Conservation (phyloP, 2,888 invertebrate genomes). For the Aphidoletes aphidimyza region DNA sequence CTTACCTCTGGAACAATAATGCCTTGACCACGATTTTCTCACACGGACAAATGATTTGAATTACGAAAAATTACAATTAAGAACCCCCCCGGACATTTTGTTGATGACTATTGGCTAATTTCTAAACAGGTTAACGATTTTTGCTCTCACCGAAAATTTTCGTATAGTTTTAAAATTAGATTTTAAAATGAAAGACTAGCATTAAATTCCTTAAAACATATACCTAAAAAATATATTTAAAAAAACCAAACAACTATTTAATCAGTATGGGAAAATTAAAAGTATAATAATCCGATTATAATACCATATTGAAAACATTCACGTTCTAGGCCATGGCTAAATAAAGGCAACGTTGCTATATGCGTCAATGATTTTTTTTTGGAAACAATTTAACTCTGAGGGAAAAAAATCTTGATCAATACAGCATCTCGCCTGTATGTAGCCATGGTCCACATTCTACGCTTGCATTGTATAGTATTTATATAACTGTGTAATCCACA, state of each 20-base stretch:
- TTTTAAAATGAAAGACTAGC: background rate
- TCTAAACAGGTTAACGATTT: conserved; percentile 9
- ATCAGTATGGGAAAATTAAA: background rate
- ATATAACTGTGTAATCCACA: conserved; percentile 25
- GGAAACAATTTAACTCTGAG: no score
- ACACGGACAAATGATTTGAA: background rate
- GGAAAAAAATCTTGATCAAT: background rate
- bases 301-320: conserved; percentile 27
- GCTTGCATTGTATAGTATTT: conserved; percentile 51
- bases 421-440: conserved; percentile 16
- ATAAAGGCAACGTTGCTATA: background rate
- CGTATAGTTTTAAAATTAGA: no score
- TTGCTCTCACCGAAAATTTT: conserved; percentile 21
- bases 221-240: background rate
- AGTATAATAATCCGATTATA: no score
- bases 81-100: no score
- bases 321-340: conserved; percentile 41
- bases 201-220: background rate
- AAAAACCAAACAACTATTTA: no score
- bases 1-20: background rate
- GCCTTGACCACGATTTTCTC: background rate
- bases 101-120: conserved; percentile 22
- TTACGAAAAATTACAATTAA: background rate
- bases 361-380: background rate
- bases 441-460: conserved; percentile 46